Evolutionary conservation across 2,113 vertebrate genomes (phyloP), one percentile per base, ranked within the genome.

Genomic region (Diadophis punctatus): DNA sequence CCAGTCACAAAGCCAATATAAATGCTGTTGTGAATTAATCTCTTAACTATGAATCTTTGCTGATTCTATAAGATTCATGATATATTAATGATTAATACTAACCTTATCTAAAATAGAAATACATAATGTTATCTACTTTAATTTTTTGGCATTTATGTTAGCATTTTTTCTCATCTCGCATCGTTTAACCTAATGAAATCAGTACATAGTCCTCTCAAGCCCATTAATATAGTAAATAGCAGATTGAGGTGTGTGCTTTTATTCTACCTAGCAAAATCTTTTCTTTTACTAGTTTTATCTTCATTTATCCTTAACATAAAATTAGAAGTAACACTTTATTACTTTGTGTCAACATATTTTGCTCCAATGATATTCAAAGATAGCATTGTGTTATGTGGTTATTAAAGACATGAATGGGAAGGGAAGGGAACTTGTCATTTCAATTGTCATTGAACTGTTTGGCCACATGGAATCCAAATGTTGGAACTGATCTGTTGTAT

Each of bases 11-110:
- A 92, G 92, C 89, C 93, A 95, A 92, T 91, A 58, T 87, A 90
- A 49, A 90, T 90, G 94, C 92, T 52, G 87, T 95, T 95, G 91
- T 94, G 95, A 95, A 39, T 93, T 94, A 95, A 95, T 92, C 90
- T 91, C 86, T 34, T 92, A 94, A 92, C 92, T 0, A 0, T 0
- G 34, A 91, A 68, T 84, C 39, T 87, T 51, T 51, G 92, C 93
- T 51, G 88, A 56, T 11, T 68, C 43, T 23, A 39, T 86, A 68
- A 86, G n/a, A 48, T 90, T 68, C 86, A 91, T 84, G 92, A 91
- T 92, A 80, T 27, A 30, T n/a, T 49, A 6, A 56, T 53, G 95
- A 89, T 92, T 93, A 49, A 68, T 93, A 93, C 56, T 87, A 58
- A 8, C 92, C 68, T 88, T 48, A 86, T 9, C 88, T 58, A 90